phyloP scores from a whole-genome alignment of 1,140 invertebrate genomes.

The Drosophila fuyamai region DNA sequence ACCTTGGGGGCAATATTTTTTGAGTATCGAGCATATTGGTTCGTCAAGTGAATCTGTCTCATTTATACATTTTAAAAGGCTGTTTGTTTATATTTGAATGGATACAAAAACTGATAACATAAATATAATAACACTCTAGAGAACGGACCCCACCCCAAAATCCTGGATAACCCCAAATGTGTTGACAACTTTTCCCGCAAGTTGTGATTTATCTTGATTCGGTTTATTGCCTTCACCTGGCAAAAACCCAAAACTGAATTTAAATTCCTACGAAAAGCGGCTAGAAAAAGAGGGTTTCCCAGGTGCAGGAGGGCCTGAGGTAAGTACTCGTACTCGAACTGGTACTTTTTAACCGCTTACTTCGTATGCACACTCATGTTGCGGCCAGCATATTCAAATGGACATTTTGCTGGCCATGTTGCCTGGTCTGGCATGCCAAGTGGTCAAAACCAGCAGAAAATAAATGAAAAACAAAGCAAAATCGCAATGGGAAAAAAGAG shows the following conservation, averaged over 20 bases:
- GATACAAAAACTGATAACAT: too few relatives aligned
- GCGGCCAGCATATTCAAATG: conserved; percentile 66
- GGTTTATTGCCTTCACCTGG: conserved; percentile 45
- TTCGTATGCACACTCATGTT: conserved; percentile 19
- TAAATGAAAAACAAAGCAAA: conserved; percentile 49
- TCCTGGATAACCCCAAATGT: conserved; percentile 1
- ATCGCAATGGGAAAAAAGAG: conserved; percentile 65
- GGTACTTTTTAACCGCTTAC: conserved; percentile 5
- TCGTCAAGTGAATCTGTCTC: neutral
- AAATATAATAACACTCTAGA: too few relatives aligned
- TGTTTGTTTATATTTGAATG: too few relatives aligned
- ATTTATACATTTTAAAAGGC: too few relatives aligned
- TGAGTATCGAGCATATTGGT: conserved; percentile 1
- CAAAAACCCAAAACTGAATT: conserved; percentile 19
- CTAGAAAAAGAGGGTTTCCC: conserved; percentile 18
- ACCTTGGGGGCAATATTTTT: conserved; percentile 5
- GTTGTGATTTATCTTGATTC: conserved; percentile 43
- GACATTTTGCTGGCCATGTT: conserved; percentile 43
- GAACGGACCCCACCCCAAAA: neutral
- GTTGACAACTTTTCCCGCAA: conserved; percentile 32
- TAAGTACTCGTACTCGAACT: conserved; percentile 20
- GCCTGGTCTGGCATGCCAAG: conserved; percentile 64
- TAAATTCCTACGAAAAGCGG: conserved; percentile 13
- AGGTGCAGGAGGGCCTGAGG: conserved; percentile 10
- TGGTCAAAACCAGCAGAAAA: conserved; percentile 51